Evolutionary conservation across 30 jellyfish, hydroid and myxozoan species (phyloP).

Genomic region (Calvadosia cruxmelitensis): DNA sequence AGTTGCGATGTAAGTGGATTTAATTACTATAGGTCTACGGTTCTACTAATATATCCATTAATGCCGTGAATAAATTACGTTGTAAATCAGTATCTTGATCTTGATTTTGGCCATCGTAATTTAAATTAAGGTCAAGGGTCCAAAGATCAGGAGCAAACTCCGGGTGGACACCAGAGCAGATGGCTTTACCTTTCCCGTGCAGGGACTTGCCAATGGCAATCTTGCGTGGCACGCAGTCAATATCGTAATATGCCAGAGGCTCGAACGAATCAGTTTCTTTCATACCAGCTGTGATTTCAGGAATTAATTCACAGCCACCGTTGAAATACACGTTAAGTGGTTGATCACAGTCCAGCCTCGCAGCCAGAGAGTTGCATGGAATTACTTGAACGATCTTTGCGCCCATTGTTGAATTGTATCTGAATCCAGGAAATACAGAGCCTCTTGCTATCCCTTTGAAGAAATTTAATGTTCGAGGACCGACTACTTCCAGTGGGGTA

Average conservation of each 20-base stretch:
- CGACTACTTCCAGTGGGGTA: slow-evolving; percentile 49
- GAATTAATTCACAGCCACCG: slow-evolving; percentile 88
- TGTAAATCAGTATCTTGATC: background rate
- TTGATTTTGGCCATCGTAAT: too few relatives aligned
- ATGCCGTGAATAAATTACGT: background rate
- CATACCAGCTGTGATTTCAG: too few relatives aligned
- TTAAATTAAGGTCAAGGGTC: slow-evolving; percentile 6
- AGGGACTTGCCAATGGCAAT: slow-evolving; percentile 38
- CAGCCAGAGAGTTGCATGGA: background rate
- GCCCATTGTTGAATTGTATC: slow-evolving; percentile 49
- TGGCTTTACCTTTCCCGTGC: slow-evolving; percentile 40
- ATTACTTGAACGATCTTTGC: slow-evolving; percentile 31
- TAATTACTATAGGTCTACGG: too few relatives aligned
- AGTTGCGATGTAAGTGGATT: too few relatives aligned
- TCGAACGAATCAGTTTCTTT: background rate
- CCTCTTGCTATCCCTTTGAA: slow-evolving; percentile 72
- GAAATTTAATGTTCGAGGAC: slow-evolving; percentile 34
- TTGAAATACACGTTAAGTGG: slow-evolving; percentile 35
- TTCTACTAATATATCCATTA: background rate
- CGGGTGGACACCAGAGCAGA: slow-evolving; percentile 83
- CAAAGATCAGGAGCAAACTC: slow-evolving; percentile 34
- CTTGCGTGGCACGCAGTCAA: slow-evolving; percentile 25
- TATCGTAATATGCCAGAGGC: slow-evolving; percentile 16
- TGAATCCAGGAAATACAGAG: slow-evolving; percentile 68
- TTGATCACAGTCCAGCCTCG: background rate